Evolutionary conservation across 2,113 vertebrate species (phyloP), one percentile per base, ranked within the genome.

Genomic region (Pao palembangensis): DNA sequence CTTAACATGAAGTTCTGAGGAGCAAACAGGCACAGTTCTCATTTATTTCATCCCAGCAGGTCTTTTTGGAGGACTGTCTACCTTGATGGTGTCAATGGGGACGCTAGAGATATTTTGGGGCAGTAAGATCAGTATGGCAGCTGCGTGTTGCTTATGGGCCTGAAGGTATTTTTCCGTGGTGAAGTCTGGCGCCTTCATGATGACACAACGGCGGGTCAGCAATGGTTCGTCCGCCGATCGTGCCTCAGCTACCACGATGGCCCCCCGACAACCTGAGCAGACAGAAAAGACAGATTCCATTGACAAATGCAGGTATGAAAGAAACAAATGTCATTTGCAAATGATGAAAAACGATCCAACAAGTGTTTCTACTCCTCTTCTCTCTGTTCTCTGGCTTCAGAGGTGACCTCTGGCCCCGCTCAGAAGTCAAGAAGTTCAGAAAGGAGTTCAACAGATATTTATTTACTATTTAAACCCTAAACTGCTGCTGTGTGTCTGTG

Each of bases 101-200:
- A 89, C 7, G 8, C 70, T 38, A 1, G 88, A 88, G 21, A 83
- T 79, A 50, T 90, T 91, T 59, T 23, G 63, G 2, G 90, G 90
- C 58, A 92, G 55, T 63, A 93, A 78, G 25, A 93, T 85, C 46
- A 93, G 69, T 1, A 91, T 12, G 2, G 92, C 89, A 0, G 89
- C 91, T n/a, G 90, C 90, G 0, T 85, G 90, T 79, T 93, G 90
- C 21, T 71, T 85, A 69, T 83, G 85, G 38, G 88, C 86, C 52
- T 90, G 73, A 0, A 69, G 56, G 72, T 85, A 89, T 49, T 64
- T 85, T 7, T 88, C 80, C 28, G 79, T 55, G 1, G 87, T 90
- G 58, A 92, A 91, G 83, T 93, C 92, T 6, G 25, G 12, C 21
- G 90, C 76, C 68, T 83, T 91, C 89, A 92, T 90, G 76, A 93